These are phyloP conservation scores for Choloepus hoffmanni DNA, from an alignment of 2,113 vertebrate species.

Conservation along the genomic window DNA sequence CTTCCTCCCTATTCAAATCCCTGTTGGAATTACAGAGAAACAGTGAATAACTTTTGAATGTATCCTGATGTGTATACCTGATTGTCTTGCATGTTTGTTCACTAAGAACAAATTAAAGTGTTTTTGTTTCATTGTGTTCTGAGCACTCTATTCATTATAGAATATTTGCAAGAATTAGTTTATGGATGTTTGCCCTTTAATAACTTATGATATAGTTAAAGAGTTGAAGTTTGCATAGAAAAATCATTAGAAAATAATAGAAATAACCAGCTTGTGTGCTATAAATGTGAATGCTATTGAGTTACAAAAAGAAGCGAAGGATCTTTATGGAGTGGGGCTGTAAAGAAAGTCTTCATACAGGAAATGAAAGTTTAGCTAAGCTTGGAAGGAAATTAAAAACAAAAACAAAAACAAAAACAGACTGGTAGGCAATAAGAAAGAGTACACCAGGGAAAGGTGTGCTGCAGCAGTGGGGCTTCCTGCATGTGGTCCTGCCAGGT, in stretches of 20 bases:
- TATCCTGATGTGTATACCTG: neutral
- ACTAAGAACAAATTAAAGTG: neutral
- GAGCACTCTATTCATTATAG: neutral
- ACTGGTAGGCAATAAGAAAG: neutral
- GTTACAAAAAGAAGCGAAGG: neutral
- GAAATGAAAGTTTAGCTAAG: neutral
- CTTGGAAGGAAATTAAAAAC: neutral
- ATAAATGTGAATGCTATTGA: neutral
- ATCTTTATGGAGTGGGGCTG: neutral
- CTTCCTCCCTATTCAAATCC: neutral
- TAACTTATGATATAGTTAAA: neutral
- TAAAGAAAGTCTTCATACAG: neutral
- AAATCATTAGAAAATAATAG: neutral
- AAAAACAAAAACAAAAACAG: neutral
- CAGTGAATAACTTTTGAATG: neutral
- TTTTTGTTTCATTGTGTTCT: neutral
- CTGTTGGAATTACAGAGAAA: neutral
- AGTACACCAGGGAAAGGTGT: neutral
- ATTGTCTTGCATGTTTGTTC: neutral
- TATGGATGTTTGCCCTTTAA: neutral
- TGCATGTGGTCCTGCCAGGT: neutral
- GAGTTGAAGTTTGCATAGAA: neutral
- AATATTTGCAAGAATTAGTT: neutral
- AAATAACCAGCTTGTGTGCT: neutral
- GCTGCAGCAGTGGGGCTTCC: neutral